phyloP scores from a whole-genome alignment of 2,113 vertebrate genomes.

The Pongo abelii region DNA sequence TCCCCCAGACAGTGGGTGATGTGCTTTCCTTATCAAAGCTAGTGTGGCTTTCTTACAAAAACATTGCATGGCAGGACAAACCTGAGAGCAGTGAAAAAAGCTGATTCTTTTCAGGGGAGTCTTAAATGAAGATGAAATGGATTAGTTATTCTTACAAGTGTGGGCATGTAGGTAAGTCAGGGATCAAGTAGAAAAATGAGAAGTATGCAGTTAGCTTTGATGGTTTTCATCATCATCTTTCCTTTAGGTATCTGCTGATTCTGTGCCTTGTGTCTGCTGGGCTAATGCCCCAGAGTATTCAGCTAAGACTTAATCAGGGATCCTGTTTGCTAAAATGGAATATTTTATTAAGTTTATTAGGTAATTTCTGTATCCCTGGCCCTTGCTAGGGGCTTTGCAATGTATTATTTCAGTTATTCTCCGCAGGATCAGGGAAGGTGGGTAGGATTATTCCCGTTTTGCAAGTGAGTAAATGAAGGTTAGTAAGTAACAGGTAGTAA shows the following conservation, averaged over 20 bases:
- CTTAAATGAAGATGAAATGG: constrained; percentile 57
- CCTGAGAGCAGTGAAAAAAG: constrained; percentile 31
- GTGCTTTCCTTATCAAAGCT: constrained; percentile 16
- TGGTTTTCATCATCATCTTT: not conserved
- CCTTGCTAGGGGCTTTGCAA: not conserved
- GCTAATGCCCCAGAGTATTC: not conserved
- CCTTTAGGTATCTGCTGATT: not conserved
- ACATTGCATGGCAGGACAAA: not conserved
- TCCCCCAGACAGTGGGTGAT: not conserved
- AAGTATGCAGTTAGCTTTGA: not conserved
- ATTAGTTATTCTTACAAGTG: constrained; percentile 57
- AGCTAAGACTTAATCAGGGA: not conserved
- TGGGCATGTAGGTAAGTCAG: constrained; percentile 43
- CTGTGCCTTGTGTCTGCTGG: not conserved
- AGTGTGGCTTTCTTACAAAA: not conserved
- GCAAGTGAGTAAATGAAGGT: not conserved
- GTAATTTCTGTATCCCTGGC: not conserved
- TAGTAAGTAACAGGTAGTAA: not conserved
- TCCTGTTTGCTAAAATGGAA: not conserved
- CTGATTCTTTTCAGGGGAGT: constrained; percentile 10
- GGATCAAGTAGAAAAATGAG: constrained; percentile 23
- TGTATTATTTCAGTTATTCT: not conserved
- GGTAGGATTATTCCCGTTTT: not conserved
- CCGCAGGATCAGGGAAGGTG: not conserved
- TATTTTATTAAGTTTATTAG: not conserved